Base-by-base conservation (phyloP, 2,888 invertebrate genomes). In the Drosophila picticornis region DNA sequence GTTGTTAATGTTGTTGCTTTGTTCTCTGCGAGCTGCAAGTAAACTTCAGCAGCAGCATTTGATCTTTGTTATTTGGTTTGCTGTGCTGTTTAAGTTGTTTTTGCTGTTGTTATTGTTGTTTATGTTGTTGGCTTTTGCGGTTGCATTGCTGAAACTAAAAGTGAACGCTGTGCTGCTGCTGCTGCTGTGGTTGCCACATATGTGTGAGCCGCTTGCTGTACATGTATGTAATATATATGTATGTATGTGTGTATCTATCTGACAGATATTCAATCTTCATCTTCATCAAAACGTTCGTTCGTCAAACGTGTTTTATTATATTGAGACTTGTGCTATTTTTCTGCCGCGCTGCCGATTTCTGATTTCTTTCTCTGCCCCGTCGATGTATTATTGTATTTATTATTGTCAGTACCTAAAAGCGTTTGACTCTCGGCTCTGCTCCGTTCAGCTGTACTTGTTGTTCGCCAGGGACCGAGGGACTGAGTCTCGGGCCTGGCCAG, bases 231-330 rank as follows among this genome's bases (percentile, higher is more conserved):
- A 1, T 22, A 7, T 50, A 13, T 31, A 7, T 40, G 52, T 6
- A 16, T 53, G 53, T 65, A 32, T 56, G 63, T 66, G 46, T 64
- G 76, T 61, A 67, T 65, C 68, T 86, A 89, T 75, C 84, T 84
- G 84, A 80, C 80, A 86, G 90, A 86, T 88, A 89, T 89, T 86
- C 83, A 83, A 83, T 83, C 83, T 83, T 83, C 84, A 84, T 84
- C 83, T 84, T 80, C 80, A 83, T 82, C 85, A 80, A 85, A 84
- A 75, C 72, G 75, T 79, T 81, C 82, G 82, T 81, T 56, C 56
- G 38, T 56, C 88, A 90, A 88, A 88, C 87, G 89, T 90, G 87
- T 88, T 88, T 88, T 80, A 87, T 82, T 89, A 80, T 84, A 70
- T 71, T 71, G 81, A 66, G 72, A 76, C 77, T 88, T 88, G 90